Evolutionary conservation across 1,140 invertebrate genomes (phyloP).

Genomic region (Pseudoatta argentina): DNA sequence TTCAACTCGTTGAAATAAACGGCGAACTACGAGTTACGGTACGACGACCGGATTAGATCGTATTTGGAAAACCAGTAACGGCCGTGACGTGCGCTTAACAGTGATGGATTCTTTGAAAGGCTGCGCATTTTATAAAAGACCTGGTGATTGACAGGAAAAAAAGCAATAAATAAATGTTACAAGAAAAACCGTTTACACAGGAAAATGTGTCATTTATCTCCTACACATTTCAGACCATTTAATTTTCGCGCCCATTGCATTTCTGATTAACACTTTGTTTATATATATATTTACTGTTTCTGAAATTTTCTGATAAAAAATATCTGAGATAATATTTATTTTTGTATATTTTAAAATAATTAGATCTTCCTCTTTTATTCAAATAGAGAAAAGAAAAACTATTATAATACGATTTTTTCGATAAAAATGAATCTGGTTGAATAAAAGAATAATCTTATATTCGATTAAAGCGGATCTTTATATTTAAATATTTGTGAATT

Average conservation of each 20-base stretch:
- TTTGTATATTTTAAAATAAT: too few relatives aligned
- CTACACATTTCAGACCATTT: not conserved
- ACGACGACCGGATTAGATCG: conserved; percentile 63
- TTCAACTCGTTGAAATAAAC: conserved; percentile 35
- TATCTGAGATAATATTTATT: too few relatives aligned
- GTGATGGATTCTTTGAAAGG: not conserved
- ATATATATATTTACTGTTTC: not conserved
- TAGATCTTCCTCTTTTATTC: too few relatives aligned
- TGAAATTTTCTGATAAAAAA: too few relatives aligned
- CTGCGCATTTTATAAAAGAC: not conserved
- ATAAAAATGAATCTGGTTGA: too few relatives aligned
- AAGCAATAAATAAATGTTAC: not conserved
- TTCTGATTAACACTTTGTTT: not conserved
- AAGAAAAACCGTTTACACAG: not conserved
- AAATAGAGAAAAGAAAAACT: too few relatives aligned
- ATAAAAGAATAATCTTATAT: too few relatives aligned
- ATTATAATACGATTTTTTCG: too few relatives aligned
- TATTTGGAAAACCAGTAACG: conserved; percentile 69
- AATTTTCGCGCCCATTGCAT: not conserved
- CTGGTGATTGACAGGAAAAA: not conserved
- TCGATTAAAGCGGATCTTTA: too few relatives aligned
- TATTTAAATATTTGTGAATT: too few relatives aligned
- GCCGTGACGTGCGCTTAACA: not conserved
- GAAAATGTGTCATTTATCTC: not conserved
- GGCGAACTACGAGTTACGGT: conserved; percentile 27